Base-by-base conservation (phyloP, 2,888 invertebrate species). In the Drosophila neonasuta region DNA sequence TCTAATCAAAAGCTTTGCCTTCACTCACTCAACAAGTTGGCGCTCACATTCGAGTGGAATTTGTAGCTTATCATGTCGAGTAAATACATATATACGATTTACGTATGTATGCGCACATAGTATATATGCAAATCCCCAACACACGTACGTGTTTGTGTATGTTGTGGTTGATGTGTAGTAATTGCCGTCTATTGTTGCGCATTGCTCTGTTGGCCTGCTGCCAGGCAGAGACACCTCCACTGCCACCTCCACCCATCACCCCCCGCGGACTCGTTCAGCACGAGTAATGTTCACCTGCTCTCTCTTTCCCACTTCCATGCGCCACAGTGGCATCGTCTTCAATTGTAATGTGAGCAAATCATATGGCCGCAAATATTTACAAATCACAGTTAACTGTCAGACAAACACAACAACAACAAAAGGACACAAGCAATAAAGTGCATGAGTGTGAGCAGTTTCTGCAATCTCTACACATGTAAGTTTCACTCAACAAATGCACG, bases 151-250 rank as follows among this genome's bases (percentile, higher is more conserved):
- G 9, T 51, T 30, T 49, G 10, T 51, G 8, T 9, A 0, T 36
- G 39, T 39, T 55, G 44, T 48, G 17, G 32, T 34, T 51, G 36
- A 10, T 55, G 44, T 64, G 46, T 69, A 60, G 50, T 62, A 65
- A 67, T 69, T 67, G 62, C 36, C 45, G 58, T 65, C 51, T 71
- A 74, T 77, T 77, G 74, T 65, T 76, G 76, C 73, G 77, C 74
- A 73, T 67, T 56, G 66, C 50, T 61, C 57, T 60, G 50, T 68
- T 78, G 78, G 78, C 76, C 42, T 13, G 42, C 15, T 65, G 78
- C 78, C 78, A 76, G 59, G 15, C 56, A 63, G 55, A 56, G 54
- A 63, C 10, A 51, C 32, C 10, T 11, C 46, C 24, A 57, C 8
- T 2, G 8, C 32, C 13, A 34, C 10, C 29, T 2, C 11, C 36